Evolutionary conservation across 92 coral and sea anemone species (phyloP).

Genomic region (Porites lobata): DNA sequence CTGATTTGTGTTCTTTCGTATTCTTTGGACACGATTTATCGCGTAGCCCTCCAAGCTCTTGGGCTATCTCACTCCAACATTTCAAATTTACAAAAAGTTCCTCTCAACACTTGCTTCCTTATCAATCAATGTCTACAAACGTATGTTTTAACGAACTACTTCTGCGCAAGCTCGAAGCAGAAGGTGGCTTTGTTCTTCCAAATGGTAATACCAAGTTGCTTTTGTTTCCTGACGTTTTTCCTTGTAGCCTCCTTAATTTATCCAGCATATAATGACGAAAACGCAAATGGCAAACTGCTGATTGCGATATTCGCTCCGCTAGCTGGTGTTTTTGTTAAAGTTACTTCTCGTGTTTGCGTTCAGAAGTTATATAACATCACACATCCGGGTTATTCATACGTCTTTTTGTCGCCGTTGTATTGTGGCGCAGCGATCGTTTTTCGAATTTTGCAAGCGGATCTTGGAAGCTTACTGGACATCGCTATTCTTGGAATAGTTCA

Average conservation of each 20-base stretch:
- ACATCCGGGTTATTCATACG: background rate
- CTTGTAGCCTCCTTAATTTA: background rate
- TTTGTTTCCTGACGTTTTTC: no score
- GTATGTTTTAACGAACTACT: no score
- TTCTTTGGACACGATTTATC: no score
- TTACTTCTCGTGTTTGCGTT: background rate
- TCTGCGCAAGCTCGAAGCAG: no score
- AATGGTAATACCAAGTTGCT: no score
- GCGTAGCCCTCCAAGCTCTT: no score
- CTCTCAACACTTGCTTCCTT: no score
- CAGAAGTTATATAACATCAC: slow-evolving; percentile 9
- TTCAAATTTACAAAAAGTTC: no score
- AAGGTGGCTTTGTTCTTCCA: no score
- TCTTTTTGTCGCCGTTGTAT: background rate
- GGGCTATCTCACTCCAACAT: no score
- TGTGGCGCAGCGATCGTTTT: slow-evolving; percentile 5
- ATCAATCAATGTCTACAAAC: no score
- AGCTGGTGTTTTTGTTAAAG: background rate
- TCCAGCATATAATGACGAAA: background rate
- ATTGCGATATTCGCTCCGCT: slow-evolving; percentile 17
- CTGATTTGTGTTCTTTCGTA: background rate
- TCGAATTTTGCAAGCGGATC: slow-evolving; percentile 40
- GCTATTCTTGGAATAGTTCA: slow-evolving; percentile 39
- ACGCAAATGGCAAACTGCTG: background rate
- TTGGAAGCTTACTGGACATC: slow-evolving; percentile 3